phyloP scores from a whole-genome alignment of 2,888 invertebrate species.

The Cantharis rufa region DNA sequence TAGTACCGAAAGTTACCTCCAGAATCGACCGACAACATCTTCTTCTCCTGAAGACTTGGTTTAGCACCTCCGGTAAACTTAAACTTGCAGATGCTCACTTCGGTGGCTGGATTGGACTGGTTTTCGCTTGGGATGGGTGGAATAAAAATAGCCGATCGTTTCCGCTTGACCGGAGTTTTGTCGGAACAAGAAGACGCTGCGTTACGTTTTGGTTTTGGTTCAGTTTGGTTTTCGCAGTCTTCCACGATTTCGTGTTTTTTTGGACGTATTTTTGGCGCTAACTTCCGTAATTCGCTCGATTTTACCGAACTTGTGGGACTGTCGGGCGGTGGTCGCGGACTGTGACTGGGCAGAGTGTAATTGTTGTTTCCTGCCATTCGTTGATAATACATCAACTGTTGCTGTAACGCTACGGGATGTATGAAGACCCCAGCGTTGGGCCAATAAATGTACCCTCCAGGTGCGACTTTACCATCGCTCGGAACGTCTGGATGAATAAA shows the following conservation, averaged over 20 bases:
- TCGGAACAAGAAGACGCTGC: conserved; percentile 48
- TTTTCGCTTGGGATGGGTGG: conserved; percentile 80
- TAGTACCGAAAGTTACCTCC: conserved; percentile 86
- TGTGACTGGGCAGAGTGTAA: conserved; percentile 43
- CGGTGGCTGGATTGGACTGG: conserved; percentile 76
- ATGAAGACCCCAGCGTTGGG: conserved; percentile 72
- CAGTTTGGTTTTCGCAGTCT: conserved; percentile 56
- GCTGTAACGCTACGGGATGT: conserved; percentile 74
- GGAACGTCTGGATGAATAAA: conserved; percentile 48
- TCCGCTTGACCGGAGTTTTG: conserved; percentile 66
- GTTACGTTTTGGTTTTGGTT: conserved; percentile 55
- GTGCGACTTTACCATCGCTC: conserved; percentile 51
- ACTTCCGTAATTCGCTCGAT: conserved; percentile 49
- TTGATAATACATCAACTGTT: conserved; percentile 75
- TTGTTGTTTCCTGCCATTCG: conserved; percentile 65
- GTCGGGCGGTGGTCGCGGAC: conserved; percentile 43
- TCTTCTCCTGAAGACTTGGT: conserved; percentile 87
- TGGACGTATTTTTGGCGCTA: conserved; percentile 48
- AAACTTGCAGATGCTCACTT: conserved; percentile 85
- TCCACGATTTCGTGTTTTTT: conserved; percentile 41
- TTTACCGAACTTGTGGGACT: conserved; percentile 28
- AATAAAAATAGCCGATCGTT: conserved; percentile 82
- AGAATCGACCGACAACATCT: conserved; percentile 87
- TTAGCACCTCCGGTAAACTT: conserved; percentile 92
- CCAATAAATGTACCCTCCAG: conserved; percentile 69